A percentile compares a stretch with the other conserved stretches of the same genome.
phyloP scores from a whole-genome alignment of 2,888 invertebrate species.

The Erpobdella octoculata region DNA sequence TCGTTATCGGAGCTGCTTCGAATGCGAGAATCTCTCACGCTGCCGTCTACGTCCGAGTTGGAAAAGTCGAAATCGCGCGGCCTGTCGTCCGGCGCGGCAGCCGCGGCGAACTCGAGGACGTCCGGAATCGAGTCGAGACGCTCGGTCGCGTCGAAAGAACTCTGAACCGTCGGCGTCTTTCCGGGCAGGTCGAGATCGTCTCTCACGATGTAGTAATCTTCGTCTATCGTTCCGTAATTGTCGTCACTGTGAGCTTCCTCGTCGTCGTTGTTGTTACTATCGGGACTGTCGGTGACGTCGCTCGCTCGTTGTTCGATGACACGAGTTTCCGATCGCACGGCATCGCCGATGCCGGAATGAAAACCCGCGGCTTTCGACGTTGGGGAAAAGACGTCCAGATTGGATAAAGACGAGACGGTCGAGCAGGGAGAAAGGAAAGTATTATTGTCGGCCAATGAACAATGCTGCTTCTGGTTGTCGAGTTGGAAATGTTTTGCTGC shows the following conservation, averaged over 20 bases:
- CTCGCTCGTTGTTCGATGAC: too few relatives aligned
- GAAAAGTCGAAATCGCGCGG: background rate
- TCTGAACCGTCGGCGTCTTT: background rate
- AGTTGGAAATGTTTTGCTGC: too few relatives aligned
- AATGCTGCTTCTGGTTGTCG: too few relatives aligned
- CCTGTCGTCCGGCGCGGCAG: background rate
- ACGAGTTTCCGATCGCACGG: too few relatives aligned
- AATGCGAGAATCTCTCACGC: background rate
- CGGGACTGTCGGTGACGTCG: background rate
- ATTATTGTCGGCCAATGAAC: too few relatives aligned
- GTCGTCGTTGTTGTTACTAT: background rate
- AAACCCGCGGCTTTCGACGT: too few relatives aligned
- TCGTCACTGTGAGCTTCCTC: background rate
- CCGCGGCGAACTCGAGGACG: too few relatives aligned
- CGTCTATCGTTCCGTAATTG: background rate
- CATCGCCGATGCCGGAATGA: too few relatives aligned
- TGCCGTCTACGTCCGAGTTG: background rate
- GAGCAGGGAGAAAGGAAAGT: too few relatives aligned
- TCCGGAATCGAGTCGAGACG: background rate
- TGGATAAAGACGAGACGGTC: too few relatives aligned
- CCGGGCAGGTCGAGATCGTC: background rate
- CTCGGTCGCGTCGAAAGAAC: background rate
- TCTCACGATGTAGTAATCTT: background rate
- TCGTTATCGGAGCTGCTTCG: conserved; percentile 5
- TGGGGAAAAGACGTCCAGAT: too few relatives aligned